Percentiles rank a stretch among this genome's conserved stretches.
phyloP scores from a whole-genome alignment of 2,113 vertebrate species.

The Pelobates fuscus region DNA sequence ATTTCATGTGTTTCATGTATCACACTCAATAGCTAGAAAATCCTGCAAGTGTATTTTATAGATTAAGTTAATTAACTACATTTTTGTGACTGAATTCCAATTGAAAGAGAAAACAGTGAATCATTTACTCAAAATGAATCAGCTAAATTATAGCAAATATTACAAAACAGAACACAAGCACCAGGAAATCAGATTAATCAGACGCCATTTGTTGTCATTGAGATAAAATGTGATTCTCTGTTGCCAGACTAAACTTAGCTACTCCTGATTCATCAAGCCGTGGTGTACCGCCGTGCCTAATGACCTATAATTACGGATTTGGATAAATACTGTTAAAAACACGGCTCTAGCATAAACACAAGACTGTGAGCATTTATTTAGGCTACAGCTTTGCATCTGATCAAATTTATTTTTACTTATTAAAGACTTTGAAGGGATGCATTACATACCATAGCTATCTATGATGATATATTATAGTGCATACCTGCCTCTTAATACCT shows the following conservation, averaged over 20 bases:
- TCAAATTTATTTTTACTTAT: background rate
- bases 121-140: background rate
- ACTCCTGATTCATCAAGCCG: constrained; percentile 35
- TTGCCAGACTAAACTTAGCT: constrained; percentile 15
- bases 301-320: constrained; percentile 37
- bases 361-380: background rate
- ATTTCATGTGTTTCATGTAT: too few species aligned
- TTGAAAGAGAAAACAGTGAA: background rate
- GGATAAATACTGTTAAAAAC: constrained; percentile 27
- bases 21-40: too few species aligned
- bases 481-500: too few species aligned
- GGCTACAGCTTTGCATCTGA: background rate
- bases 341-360: constrained; percentile 3
- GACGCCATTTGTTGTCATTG: constrained; percentile 16
- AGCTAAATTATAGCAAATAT: constrained; percentile 5
- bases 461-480: too few species aligned
- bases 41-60: too few species aligned
- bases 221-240: constrained; percentile 8
- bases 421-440: too few species aligned
- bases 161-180: constrained; percentile 7
- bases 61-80: too few species aligned
- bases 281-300: constrained; percentile 30
- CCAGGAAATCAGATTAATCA: constrained; percentile 31
- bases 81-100: background rate
- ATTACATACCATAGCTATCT: too few species aligned